A percentile compares a stretch with the other conserved stretches of the same genome.
phyloP scores from a whole-genome alignment of 2,113 vertebrate genomes.

The Ciconia maguari region DNA sequence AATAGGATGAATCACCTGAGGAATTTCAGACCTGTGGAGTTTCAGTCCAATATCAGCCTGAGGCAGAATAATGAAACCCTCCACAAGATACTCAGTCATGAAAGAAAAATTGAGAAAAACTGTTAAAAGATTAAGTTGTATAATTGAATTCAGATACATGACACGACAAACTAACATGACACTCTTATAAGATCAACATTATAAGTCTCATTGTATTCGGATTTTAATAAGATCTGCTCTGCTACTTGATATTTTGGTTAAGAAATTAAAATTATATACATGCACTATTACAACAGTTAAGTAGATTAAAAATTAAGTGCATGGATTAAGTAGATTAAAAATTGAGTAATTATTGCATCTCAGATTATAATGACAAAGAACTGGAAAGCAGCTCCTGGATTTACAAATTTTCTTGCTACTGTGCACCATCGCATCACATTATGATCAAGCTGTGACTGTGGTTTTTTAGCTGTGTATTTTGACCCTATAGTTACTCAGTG shows the following conservation, averaged over 20 bases:
- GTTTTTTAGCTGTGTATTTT: background rate
- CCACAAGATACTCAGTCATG: too few species aligned
- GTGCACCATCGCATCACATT: background rate
- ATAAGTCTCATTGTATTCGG: accelerated
- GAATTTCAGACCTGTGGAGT: background rate
- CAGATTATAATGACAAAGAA: background rate
- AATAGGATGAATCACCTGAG: background rate
- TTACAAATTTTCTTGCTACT: background rate
- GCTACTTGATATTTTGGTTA: background rate
- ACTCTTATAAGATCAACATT: background rate
- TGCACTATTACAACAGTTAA: background rate
- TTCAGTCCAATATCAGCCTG: background rate
- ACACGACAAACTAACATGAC: background rate
- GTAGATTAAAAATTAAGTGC: conserved; percentile 16
- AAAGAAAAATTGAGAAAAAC: background rate
- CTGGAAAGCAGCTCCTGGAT: background rate
- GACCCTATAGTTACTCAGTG: background rate
- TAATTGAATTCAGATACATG: background rate
- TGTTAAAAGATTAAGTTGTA: background rate
- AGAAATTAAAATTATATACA: background rate
- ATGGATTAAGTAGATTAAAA: conserved; percentile 52
- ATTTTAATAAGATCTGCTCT: background rate
- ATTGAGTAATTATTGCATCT: background rate
- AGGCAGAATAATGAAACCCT: background rate
- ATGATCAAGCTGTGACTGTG: background rate